Evolutionary conservation across 2,113 vertebrate species (phyloP).

Genomic region (Catagonus wagneri): DNA sequence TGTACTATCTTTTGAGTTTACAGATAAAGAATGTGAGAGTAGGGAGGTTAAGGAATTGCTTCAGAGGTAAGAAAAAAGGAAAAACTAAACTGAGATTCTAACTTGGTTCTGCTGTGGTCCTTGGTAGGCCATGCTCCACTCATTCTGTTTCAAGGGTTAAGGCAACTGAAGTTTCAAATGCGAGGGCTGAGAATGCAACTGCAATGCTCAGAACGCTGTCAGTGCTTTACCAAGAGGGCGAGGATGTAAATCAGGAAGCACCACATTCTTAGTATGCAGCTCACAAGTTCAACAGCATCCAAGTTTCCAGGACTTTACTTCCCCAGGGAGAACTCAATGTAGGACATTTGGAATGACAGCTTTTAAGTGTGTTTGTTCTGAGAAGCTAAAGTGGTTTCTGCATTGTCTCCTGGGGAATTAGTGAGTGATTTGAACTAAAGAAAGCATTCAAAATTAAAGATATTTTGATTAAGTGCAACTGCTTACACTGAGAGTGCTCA

Average conservation of each 20-base stretch:
- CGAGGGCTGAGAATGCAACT: background rate
- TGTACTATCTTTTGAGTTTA: background rate
- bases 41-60: background rate
- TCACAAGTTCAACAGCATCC: background rate
- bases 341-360: background rate
- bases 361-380: conserved; percentile 38
- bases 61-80: background rate
- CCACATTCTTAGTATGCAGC: background rate
- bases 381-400: background rate
- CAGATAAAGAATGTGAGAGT: background rate
- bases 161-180: background rate
- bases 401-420: conserved; percentile 33
- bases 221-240: background rate
- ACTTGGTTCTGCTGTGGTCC: background rate
- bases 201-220: no score
- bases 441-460: conserved; percentile 37
- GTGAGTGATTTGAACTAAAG: conserved; percentile 28
- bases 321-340: background rate
- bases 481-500: background rate
- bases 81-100: background rate
- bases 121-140: no score
- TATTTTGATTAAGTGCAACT: conserved; percentile 50
- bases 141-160: background rate
- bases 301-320: conserved; percentile 10
- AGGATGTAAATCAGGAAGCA: background rate